Evolutionary conservation across 2,113 vertebrate genomes (phyloP), one percentile per base, ranked within the genome.

Genomic region (Entomyzon cyanotis): DNA sequence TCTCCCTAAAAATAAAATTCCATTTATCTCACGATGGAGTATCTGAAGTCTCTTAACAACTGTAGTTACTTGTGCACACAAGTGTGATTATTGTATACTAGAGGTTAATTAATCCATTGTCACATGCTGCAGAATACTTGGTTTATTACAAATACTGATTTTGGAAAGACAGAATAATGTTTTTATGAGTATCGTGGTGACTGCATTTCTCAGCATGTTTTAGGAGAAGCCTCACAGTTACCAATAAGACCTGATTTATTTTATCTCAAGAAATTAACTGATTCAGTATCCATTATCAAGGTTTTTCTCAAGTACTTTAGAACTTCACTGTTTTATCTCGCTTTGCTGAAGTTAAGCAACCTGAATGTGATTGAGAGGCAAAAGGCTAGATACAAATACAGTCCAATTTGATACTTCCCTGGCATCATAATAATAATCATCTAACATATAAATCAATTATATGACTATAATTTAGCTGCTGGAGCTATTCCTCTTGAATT

Each of bases 1-100:
- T 94, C 47, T 89, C 79, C 87, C 87, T 91, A 95, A 94, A 94
- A 97, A 96, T 97, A 91, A 97, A 97, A 95, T 69, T 82, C 78
- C 49, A 41, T 94, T 83, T 97, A 91, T 93, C 87, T 95, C 74
- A 76, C 73, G 2, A 88, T 90, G 31, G 85, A 93, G 84, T 95
- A 95, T 94, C 58, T 93, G 91, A 78, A 97, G 56, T 95, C 87
- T 95, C 94, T 95, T 94, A 97, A 96, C 56, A 87, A 19, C 15
- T 90, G 39, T 74, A 92, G 42, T 86, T 89, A 71, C 67, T 59
- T 89, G 49, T 73, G 42, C 56, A 73, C 46, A 33, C 39, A 49
- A 24, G 39, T 65, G 35, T 85, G 19, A 24, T 59, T 89, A 44
- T n/a, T 87, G 15, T 71, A 12, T 64, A 28, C 12, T 39, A 75